phyloP scores from a whole-genome alignment of 2,113 vertebrate species.

The Dolichallabes microphthalmus region DNA sequence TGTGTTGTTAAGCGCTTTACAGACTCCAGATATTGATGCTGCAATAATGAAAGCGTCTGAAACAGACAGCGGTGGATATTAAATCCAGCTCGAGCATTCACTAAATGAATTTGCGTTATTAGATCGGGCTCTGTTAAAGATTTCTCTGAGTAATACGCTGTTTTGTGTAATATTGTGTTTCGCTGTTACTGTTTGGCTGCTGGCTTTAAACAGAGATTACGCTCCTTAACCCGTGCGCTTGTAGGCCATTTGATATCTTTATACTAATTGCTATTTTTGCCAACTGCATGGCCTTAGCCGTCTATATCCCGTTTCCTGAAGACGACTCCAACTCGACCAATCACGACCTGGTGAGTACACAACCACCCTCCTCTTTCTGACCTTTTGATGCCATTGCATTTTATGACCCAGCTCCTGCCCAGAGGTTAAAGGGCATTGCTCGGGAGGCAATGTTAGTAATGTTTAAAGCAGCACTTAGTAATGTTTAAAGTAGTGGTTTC shows the following conservation, averaged over 20 bases:
- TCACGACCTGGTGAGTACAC: conserved; percentile 96
- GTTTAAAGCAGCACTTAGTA: neutral
- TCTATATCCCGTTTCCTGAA: conserved; percentile 98
- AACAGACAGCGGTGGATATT: neutral
- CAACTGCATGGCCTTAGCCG: conserved; percentile 99
- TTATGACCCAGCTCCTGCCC: neutral
- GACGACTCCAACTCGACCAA: conserved; percentile 99
- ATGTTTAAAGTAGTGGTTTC: neutral
- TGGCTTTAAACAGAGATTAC: neutral
- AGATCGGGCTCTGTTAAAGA: neutral
- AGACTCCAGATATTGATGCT: neutral
- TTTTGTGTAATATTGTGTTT: conserved; percentile 5
- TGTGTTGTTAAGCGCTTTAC: neutral
- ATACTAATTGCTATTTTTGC: conserved; percentile 99
- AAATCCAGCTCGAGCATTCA: neutral
- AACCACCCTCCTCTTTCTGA: neutral
- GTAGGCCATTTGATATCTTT: conserved; percentile 99
- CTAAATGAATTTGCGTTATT: conserved; percentile 3
- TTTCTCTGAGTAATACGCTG: neutral
- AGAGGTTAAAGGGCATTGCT: neutral
- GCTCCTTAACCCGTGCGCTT: conserved; percentile 79
- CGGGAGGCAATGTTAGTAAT: neutral
- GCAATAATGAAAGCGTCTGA: neutral
- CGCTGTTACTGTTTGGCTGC: neutral
- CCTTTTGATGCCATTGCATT: neutral